These are phyloP conservation scores for Itoplectis maculator DNA, from an alignment of 2,888 invertebrate species.

Conservation along the genomic window DNA sequence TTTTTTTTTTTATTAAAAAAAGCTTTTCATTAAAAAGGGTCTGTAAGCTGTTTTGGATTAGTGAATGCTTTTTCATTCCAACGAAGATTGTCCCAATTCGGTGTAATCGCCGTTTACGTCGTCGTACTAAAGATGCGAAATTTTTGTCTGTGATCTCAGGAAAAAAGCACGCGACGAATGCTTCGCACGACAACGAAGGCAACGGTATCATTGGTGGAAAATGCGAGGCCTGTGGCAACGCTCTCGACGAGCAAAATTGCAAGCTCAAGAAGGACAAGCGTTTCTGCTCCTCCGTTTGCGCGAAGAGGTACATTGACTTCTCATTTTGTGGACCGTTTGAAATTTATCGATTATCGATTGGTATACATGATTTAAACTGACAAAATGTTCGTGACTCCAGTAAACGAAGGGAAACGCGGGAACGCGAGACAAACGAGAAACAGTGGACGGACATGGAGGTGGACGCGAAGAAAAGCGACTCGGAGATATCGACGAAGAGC, in stretches of 20 bases:
- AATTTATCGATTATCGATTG: not conserved
- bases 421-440: slow-evolving; percentile 78
- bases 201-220: slow-evolving; percentile 86
- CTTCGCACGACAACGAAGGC: slow-evolving; percentile 76
- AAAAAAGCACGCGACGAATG: slow-evolving; percentile 84
- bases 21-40: too few species aligned
- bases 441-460: slow-evolving; percentile 82
- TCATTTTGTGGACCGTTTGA: not conserved
- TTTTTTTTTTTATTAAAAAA: not conserved
- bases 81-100: slow-evolving; percentile 2
- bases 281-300: slow-evolving; percentile 91
- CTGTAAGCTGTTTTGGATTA: too few species aligned
- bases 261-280: slow-evolving; percentile 91
- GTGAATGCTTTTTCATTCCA: not conserved
- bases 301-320: slow-evolving; percentile 86
- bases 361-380: not conserved
- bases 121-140: not conserved
- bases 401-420: slow-evolving; percentile 81
- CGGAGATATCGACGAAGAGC: slow-evolving; percentile 77
- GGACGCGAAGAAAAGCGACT: slow-evolving; percentile 78
- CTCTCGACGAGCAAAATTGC: slow-evolving; percentile 82
- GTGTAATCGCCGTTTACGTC: slow-evolving; percentile 27
- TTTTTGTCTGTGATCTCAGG: slow-evolving; percentile 72
- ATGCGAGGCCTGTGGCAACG: slow-evolving; percentile 91
- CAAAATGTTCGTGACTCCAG: slow-evolving; percentile 62